A percentile compares a stretch with the other conserved stretches of the same genome.
These are phyloP conservation scores for Melieria picta DNA, from an alignment of 2,888 invertebrate species.

Conservation along the genomic window DNA sequence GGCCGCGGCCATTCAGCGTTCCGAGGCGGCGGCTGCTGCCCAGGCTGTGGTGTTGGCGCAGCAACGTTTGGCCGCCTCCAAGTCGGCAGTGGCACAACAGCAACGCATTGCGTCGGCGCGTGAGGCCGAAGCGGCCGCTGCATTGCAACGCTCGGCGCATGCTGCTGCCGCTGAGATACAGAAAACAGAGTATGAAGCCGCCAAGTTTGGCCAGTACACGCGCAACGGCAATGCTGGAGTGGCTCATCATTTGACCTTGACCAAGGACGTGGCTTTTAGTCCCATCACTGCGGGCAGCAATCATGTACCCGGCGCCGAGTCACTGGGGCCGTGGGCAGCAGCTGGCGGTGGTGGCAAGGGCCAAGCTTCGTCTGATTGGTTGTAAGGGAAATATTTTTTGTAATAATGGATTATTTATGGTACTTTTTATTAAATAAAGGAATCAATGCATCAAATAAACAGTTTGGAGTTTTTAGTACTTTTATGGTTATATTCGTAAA, in stretches of 20 bases:
- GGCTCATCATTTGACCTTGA: conserved; percentile 71
- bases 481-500: too few relatives aligned
- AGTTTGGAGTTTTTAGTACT: too few relatives aligned
- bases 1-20: conserved; percentile 74
- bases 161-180: conserved; percentile 78
- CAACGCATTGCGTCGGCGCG: conserved; percentile 78
- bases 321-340: conserved; percentile 55
- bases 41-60: conserved; percentile 75
- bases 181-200: conserved; percentile 72
- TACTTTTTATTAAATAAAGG: too few relatives aligned
- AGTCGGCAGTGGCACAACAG: conserved; percentile 76
- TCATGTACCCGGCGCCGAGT: conserved; percentile 57
- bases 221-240: conserved; percentile 70
- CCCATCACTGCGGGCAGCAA: conserved; percentile 62
- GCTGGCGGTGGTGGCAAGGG: conserved; percentile 33
- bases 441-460: too few relatives aligned
- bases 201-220: conserved; percentile 72
- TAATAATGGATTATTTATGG: too few relatives aligned
- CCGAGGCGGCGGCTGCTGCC: conserved; percentile 75
- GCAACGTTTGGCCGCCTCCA: conserved; percentile 76
- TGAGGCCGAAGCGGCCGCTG: conserved; percentile 78
- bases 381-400: conserved; percentile 33
- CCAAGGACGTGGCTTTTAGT: conserved; percentile 70
- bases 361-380: conserved; percentile 41
- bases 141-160: conserved; percentile 76